Conservation (phyloP, 2,797 vertebrate species). For the Pseudopleuronectes americanus region DNA sequence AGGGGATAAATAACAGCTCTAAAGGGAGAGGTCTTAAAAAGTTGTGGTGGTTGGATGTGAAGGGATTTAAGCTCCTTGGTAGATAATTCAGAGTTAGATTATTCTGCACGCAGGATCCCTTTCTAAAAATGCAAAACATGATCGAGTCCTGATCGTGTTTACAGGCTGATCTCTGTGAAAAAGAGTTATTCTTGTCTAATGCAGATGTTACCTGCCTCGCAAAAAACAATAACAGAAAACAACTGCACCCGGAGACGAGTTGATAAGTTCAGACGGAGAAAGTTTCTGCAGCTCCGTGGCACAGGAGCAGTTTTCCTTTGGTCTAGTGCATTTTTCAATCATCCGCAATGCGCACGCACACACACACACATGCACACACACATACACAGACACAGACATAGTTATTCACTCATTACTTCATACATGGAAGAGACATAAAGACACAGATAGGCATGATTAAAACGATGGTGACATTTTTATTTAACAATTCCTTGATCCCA, state of each 20-base stretch:
- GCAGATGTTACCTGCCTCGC: constrained; percentile 10
- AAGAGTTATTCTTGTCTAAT: constrained; percentile 11
- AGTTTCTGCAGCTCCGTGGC: neutral
- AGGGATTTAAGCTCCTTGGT: constrained; percentile 45
- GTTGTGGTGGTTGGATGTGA: constrained; percentile 46
- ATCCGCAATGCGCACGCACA: neutral
- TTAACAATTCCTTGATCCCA: too few species aligned
- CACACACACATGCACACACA: too few species aligned
- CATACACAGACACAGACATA: too few species aligned
- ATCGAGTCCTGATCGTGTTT: constrained; percentile 65
- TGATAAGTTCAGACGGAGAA: constrained; percentile 13
- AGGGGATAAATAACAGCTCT: constrained; percentile 47
- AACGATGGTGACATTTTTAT: too few species aligned
- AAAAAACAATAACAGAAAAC: neutral
- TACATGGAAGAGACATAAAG: neutral
- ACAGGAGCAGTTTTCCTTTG: neutral
- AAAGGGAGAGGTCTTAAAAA: constrained; percentile 53
- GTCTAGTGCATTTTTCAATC: neutral
- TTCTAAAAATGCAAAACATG: constrained; percentile 31
- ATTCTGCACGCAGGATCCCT: constrained; percentile 30
- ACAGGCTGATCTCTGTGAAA: constrained; percentile 67
- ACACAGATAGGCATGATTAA: too few species aligned
- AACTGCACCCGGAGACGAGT: constrained; percentile 1
- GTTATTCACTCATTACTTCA: neutral
- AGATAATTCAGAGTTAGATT: constrained; percentile 53